These are phyloP conservation scores for Amphipyra berbera DNA, from an alignment of 2,888 invertebrate species.

Conservation along the genomic window DNA sequence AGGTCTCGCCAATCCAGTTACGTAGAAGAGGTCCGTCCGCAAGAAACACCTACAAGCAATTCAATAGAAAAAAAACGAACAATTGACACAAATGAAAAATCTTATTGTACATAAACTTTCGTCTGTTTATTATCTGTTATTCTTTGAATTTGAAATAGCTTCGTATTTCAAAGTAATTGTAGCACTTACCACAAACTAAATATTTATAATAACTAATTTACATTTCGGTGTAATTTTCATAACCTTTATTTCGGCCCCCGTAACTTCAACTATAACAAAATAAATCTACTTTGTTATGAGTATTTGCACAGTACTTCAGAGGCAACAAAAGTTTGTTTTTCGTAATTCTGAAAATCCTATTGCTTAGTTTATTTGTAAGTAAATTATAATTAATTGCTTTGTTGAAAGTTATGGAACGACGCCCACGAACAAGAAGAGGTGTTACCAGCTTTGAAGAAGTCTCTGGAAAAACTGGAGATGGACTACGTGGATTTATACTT, in stretches of 20 bases:
- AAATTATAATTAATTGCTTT: constrained; percentile 57
- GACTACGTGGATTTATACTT: constrained; percentile 94
- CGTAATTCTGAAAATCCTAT: constrained; percentile 42
- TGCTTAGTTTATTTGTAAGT: constrained; percentile 40
- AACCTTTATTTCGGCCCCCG: constrained; percentile 37
- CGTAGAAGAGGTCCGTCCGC: too few species aligned
- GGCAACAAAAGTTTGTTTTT: constrained; percentile 50
- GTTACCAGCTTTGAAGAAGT: constrained; percentile 90
- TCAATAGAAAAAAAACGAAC: too few species aligned
- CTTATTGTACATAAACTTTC: neutral
- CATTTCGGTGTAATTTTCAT: constrained; percentile 41
- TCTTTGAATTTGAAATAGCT: constrained; percentile 4
- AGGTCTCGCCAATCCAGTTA: too few species aligned
- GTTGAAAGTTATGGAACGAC: constrained; percentile 81
- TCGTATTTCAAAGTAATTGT: constrained; percentile 21
- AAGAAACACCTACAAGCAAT: too few species aligned
- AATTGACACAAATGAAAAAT: too few species aligned
- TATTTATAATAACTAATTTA: constrained; percentile 48
- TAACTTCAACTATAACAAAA: constrained; percentile 42
- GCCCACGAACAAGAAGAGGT: constrained; percentile 92
- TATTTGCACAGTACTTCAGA: constrained; percentile 50
- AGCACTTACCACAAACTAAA: constrained; percentile 40
- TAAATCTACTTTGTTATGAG: constrained; percentile 45
- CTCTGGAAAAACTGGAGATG: constrained; percentile 91
- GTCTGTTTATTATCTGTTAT: neutral